Evolutionary conservation across 2,113 vertebrate species (phyloP).

Genomic region (Zingel zingel): DNA sequence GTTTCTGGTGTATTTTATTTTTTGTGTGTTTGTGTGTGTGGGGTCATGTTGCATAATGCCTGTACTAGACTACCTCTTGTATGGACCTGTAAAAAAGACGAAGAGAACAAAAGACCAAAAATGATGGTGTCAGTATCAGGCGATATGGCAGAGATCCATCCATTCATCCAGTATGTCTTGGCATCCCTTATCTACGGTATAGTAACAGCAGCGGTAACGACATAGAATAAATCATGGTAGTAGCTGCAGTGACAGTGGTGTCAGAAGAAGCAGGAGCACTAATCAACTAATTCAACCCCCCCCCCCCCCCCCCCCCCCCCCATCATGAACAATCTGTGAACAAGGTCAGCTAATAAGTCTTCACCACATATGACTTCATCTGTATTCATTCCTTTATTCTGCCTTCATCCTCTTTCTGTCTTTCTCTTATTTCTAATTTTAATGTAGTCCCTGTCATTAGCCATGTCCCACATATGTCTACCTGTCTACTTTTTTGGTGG

Average conservation of each 20-base stretch:
- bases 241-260: background rate
- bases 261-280: constrained; percentile 3
- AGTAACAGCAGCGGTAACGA: background rate
- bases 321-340: constrained; percentile 9
- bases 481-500: constrained; percentile 50
- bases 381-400: constrained; percentile 26
- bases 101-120: too few species aligned
- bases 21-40: too few species aligned
- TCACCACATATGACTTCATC: constrained; percentile 17
- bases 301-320: background rate
- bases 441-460: constrained; percentile 66
- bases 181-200: background rate
- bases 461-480: constrained; percentile 74
- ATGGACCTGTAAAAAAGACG: background rate
- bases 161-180: background rate
- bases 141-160: background rate
- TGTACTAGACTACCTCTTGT: too few species aligned
- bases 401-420: constrained; percentile 26
- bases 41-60: too few species aligned
- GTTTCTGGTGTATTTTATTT: too few species aligned
- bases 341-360: constrained; percentile 41
- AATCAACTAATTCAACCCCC: constrained; percentile 26
- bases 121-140: too few species aligned
- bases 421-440: constrained; percentile 65
- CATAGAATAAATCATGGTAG: background rate